These are phyloP conservation scores for Xylocampa areola DNA, from an alignment of 2,888 invertebrate species.

Conservation along the genomic window DNA sequence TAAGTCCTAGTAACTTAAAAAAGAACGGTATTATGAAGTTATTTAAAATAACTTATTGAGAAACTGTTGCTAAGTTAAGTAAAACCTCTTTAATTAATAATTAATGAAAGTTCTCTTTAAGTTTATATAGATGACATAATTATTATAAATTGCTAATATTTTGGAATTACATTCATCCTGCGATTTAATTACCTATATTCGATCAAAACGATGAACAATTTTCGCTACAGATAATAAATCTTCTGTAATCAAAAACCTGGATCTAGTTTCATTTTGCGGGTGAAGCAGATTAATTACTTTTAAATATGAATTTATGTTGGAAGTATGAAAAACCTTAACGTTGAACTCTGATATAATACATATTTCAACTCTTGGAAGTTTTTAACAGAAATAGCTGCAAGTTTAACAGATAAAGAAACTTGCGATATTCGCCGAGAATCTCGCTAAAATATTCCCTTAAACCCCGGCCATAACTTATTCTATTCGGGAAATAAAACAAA, in stretches of 20 bases:
- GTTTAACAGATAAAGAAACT: slow-evolving; percentile 51
- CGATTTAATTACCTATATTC: slow-evolving; percentile 15
- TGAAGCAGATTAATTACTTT: slow-evolving; percentile 26
- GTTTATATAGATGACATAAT: not conserved
- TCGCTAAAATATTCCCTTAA: slow-evolving; percentile 76
- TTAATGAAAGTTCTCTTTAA: not conserved
- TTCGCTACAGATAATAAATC: slow-evolving; percentile 14
- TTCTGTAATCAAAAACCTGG: slow-evolving; percentile 16
- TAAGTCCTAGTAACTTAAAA: not conserved
- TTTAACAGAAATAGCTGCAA: slow-evolving; percentile 51
- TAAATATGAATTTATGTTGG: slow-evolving; percentile 40
- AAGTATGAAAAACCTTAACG: slow-evolving; percentile 37
- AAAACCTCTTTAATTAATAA: too few relatives aligned
- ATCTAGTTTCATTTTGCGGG: not conserved
- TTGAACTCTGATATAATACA: slow-evolving; percentile 36
- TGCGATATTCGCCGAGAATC: slow-evolving; percentile 63
- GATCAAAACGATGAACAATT: slow-evolving; percentile 2
- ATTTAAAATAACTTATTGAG: too few relatives aligned
- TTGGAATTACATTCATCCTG: slow-evolving; percentile 9
- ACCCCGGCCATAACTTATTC: slow-evolving; percentile 68
- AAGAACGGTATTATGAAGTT: not conserved
- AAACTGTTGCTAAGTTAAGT: too few relatives aligned
- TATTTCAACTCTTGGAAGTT: slow-evolving; percentile 38
- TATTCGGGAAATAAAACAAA: slow-evolving; percentile 70
- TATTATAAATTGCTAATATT: not conserved